These are phyloP conservation scores for Tachystola acroxantha DNA, from an alignment of 2,888 invertebrate genomes.

Conservation along the genomic window DNA sequence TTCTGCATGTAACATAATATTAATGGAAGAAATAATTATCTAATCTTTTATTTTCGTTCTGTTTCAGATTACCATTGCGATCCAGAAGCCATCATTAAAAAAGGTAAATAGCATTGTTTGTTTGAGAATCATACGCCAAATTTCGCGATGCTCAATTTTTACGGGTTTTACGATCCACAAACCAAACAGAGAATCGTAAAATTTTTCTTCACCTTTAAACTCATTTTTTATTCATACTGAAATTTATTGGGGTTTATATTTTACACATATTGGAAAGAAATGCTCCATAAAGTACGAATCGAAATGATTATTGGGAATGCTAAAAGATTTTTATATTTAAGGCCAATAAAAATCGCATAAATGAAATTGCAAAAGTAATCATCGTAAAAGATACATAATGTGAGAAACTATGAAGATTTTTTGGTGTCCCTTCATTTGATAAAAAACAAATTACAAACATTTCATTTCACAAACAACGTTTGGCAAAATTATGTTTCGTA, in stretches of 20 bases:
- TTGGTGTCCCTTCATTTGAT: no score
- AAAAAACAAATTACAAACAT: no score
- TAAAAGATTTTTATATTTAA: no score
- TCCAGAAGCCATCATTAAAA: constrained; percentile 27
- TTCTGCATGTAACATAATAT: not conserved
- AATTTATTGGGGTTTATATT: constrained; percentile 4
- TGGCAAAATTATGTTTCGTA: no score
- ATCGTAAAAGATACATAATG: no score
- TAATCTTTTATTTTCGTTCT: constrained; percentile 12
- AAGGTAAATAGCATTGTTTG: constrained; percentile 4
- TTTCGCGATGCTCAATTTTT: not conserved
- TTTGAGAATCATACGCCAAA: not conserved
- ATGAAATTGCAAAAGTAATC: no score
- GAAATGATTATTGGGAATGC: not conserved
- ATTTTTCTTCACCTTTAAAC: constrained; percentile 1
- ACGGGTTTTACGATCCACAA: constrained; percentile 2
- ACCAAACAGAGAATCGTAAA: not conserved
- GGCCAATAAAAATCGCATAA: no score
- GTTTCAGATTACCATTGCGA: constrained; percentile 41
- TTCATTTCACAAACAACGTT: no score
- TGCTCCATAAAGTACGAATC: constrained; percentile 3
- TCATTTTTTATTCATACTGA: not conserved
- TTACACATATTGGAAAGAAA: constrained; percentile 4
- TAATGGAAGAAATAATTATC: not conserved
- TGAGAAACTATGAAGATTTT: no score